These are phyloP conservation scores for Anorthoa munda DNA, from an alignment of 2,888 invertebrate genomes.

Conservation along the genomic window DNA sequence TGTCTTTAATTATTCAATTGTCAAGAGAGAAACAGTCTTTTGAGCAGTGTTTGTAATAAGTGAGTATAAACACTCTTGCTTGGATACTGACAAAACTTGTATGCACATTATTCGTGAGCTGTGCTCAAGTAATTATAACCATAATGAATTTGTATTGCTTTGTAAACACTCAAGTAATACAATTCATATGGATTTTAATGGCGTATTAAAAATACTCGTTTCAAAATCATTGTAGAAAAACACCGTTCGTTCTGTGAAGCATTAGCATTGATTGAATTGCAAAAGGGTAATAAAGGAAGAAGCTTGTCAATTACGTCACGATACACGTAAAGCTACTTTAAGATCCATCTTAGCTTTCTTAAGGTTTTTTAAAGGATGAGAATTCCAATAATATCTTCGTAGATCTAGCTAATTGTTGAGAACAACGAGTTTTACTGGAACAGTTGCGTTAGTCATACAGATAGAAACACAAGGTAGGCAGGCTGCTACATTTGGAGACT, in stretches of 20 bases:
- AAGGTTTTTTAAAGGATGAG: constrained; percentile 36
- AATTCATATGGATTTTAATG: constrained; percentile 30
- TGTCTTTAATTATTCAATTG: constrained; percentile 75
- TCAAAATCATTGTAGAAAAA: constrained; percentile 26
- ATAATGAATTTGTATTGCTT: constrained; percentile 50
- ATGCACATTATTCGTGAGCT: constrained; percentile 51
- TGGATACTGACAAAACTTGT: constrained; percentile 54
- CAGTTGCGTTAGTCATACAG: constrained; percentile 78
- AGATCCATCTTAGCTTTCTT: constrained; percentile 56
- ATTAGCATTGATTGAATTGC: constrained; percentile 56
- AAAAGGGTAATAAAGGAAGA: constrained; percentile 47
- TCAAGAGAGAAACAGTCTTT: constrained; percentile 72
- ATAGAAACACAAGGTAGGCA: constrained; percentile 88
- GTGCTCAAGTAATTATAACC: constrained; percentile 53
- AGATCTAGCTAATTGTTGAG: constrained; percentile 72
- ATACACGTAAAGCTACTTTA: constrained; percentile 66
- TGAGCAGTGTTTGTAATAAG: constrained; percentile 68
- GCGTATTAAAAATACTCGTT: constrained; percentile 21
- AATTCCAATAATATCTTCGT: constrained; percentile 58
- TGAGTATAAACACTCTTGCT: constrained; percentile 66
- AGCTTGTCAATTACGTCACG: constrained; percentile 53
- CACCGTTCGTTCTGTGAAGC: constrained; percentile 20
- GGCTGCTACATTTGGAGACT: constrained; percentile 88
- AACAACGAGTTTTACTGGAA: constrained; percentile 73
- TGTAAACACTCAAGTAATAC: constrained; percentile 45